Evolutionary conservation across 2,113 vertebrate genomes (phyloP).

Genomic region (Istiophorus platypterus): DNA sequence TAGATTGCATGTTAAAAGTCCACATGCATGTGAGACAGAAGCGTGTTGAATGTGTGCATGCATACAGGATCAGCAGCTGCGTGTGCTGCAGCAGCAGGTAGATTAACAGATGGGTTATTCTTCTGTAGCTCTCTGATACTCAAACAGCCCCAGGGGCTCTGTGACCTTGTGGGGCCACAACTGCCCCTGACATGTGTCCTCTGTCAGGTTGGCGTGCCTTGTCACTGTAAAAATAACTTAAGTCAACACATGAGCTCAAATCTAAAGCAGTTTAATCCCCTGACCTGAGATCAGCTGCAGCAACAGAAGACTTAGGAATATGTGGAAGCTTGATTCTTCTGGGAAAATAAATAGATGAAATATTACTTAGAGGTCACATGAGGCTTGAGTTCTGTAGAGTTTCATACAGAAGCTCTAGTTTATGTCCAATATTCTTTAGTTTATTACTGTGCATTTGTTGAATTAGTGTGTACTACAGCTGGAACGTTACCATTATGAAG

Average conservation of each 20-base stretch:
- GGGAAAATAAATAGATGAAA: too few relatives aligned
- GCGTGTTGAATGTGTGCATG: too few relatives aligned
- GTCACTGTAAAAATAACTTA: not conserved
- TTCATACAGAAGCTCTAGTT: too few relatives aligned
- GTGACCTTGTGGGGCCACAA: not conserved
- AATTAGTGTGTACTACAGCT: too few relatives aligned
- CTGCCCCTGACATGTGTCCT: not conserved
- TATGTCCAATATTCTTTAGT: too few relatives aligned
- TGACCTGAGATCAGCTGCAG: not conserved
- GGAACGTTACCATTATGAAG: too few relatives aligned
- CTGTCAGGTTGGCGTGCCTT: not conserved
- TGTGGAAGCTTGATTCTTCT: not conserved
- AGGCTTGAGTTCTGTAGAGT: too few relatives aligned
- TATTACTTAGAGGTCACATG: too few relatives aligned
- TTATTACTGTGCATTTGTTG: too few relatives aligned
- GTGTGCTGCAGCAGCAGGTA: not conserved
- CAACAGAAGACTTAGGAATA: not conserved
- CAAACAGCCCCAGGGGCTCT: not conserved
- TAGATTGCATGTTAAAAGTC: not conserved
- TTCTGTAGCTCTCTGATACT: not conserved
- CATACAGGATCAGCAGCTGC: not conserved
- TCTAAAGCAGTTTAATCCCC: not conserved
- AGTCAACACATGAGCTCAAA: not conserved
- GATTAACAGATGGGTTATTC: too few relatives aligned
- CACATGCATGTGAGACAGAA: too few relatives aligned